These are phyloP conservation scores for Montipora foliosa DNA, from an alignment of 64 coral and sea anemone species.

Conservation along the genomic window DNA sequence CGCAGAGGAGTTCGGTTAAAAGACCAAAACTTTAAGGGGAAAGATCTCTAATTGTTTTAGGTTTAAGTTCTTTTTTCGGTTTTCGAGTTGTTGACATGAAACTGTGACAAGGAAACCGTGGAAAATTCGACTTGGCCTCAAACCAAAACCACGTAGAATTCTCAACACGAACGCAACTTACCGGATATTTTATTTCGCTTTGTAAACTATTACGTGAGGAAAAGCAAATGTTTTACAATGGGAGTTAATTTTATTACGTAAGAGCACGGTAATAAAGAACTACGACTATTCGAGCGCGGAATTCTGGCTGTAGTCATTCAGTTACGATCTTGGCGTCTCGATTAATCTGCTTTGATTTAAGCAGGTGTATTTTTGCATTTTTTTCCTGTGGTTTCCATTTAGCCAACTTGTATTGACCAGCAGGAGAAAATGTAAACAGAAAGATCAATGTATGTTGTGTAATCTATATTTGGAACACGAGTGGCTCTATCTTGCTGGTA, in stretches of 20 bases:
- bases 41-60: no score
- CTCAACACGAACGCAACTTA: no score
- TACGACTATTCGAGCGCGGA: no score
- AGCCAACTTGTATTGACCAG: background rate
- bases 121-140: background rate
- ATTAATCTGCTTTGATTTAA: background rate
- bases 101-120: background rate
- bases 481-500: background rate
- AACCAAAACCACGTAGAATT: background rate
- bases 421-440: conserved; percentile 1
- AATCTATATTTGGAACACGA: background rate
- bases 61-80: background rate
- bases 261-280: no score
- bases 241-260: no score
- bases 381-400: background rate
- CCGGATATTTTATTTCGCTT: no score
- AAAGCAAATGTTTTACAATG: no score
- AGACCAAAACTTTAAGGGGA: no score
- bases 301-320: no score
- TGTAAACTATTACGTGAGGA: no score
- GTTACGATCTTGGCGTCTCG: background rate
- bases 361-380: background rate
- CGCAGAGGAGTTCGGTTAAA: no score
- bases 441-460: conserved; percentile 23
- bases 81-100: no score